Conservation (phyloP, 2,888 invertebrate genomes). For the Ligdia adustata region DNA sequence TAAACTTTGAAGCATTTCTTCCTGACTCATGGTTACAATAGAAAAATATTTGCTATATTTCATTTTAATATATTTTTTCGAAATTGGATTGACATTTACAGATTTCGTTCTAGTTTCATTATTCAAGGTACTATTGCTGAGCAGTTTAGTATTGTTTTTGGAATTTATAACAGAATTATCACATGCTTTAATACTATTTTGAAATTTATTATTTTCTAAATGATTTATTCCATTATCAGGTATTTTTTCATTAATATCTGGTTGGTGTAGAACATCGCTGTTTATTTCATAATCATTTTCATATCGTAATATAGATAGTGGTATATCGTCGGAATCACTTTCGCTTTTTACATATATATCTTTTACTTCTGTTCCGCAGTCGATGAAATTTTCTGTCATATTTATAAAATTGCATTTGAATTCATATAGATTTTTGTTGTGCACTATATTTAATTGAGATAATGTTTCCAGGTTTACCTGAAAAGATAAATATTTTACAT, state of each 20-base stretch:
- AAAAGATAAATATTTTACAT: conserved; percentile 24
- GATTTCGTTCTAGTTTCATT: neutral
- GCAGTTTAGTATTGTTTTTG: no score
- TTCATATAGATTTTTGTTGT: conserved; percentile 24
- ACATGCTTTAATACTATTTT: no score
- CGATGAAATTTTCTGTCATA: conserved; percentile 53
- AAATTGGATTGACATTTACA: conserved; percentile 26
- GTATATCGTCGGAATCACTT: conserved; percentile 51
- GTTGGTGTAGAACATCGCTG: no score
- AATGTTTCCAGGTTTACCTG: conserved; percentile 43
- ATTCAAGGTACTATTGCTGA: no score
- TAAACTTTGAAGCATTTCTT: conserved; percentile 35
- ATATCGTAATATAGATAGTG: conserved; percentile 47
- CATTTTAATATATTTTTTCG: conserved; percentile 24
- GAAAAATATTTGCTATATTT: conserved; percentile 37
- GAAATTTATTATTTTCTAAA: no score
- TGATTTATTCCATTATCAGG: no score
- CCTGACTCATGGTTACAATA: conserved; percentile 36
- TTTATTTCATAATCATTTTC: conserved; percentile 24
- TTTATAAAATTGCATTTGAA: conserved; percentile 15
- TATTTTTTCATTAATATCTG: no score
- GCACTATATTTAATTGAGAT: conserved; percentile 41
- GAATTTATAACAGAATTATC: no score
- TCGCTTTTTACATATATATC: conserved; percentile 47
- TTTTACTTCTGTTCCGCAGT: conserved; percentile 43